Percentiles rank a stretch among this genome's conserved stretches.
Evolutionary conservation across 30 jellyfish, hydroid and myxozoan genomes (phyloP).

Genomic region (Mastigias papua): DNA sequence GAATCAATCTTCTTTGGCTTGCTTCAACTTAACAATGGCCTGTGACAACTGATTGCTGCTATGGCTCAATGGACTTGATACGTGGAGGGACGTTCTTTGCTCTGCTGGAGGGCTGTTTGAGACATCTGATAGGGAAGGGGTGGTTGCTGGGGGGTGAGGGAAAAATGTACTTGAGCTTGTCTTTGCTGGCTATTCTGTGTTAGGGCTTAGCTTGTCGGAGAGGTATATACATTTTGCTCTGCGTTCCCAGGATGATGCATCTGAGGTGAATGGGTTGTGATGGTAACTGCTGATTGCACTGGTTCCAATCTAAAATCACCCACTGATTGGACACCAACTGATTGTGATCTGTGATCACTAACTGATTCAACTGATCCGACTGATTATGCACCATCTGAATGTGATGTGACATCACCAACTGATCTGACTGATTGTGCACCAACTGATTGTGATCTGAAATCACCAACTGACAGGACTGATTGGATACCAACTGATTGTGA

Average conservation of each 20-base stretch:
- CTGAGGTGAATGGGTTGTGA: background rate
- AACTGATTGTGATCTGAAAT: too few relatives aligned
- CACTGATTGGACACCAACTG: background rate
- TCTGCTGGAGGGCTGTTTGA: background rate
- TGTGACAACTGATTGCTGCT: background rate
- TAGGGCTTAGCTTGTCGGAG: too few relatives aligned
- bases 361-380: background rate
- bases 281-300: background rate
- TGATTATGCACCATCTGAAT: background rate
- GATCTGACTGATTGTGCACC: too few relatives aligned
- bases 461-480: too few relatives aligned
- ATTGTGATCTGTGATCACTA: background rate
- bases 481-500: too few relatives aligned
- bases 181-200: too few relatives aligned
- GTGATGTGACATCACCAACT: too few relatives aligned
- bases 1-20: constrained; percentile 38
- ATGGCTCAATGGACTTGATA: background rate
- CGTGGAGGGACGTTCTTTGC: background rate
- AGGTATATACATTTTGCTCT: background rate
- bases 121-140: background rate
- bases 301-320: background rate
- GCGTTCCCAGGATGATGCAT: background rate
- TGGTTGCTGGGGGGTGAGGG: constrained; percentile 26
- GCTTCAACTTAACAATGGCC: background rate
- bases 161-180: background rate